A percentile compares a stretch with the other conserved stretches of the same genome.
Conservation (phyloP, 2,113 vertebrate genomes). For the Centrocercus urophasianus region DNA sequence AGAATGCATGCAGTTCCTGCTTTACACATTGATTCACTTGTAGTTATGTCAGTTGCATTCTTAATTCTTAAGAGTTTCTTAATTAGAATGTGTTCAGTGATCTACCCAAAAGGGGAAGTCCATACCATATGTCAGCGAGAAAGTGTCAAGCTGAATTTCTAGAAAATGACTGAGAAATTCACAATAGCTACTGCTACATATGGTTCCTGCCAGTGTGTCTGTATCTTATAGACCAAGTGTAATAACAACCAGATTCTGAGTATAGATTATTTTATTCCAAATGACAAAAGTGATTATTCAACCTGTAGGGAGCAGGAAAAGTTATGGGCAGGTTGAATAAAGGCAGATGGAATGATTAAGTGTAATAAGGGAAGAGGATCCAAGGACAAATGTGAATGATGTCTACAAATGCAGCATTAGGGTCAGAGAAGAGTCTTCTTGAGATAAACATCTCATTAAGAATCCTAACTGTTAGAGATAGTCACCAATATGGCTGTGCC, state of each 20-base stretch:
- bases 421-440: not conserved
- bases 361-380: not conserved
- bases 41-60: not conserved
- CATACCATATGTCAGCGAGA: not conserved
- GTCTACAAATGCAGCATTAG: not conserved
- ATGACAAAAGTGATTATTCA: not conserved
- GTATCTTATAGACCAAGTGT: not conserved
- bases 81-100: not conserved
- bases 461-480: not conserved
- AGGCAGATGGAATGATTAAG: not conserved
- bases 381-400: not conserved
- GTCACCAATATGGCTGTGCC: no score
- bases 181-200: not conserved
- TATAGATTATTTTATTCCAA: not conserved
- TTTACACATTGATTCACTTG: not conserved
- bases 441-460: not conserved
- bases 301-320: not conserved
- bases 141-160: not conserved
- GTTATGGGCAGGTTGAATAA: not conserved
- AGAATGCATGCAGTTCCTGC: not conserved
- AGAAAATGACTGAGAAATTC: not conserved
- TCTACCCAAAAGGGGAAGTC: not conserved
- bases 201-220: not conserved
- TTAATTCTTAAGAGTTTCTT: not conserved
- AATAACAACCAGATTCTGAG: not conserved